Conservation (phyloP, 2,113 vertebrate species). For the Tylochromis polylepis region DNA sequence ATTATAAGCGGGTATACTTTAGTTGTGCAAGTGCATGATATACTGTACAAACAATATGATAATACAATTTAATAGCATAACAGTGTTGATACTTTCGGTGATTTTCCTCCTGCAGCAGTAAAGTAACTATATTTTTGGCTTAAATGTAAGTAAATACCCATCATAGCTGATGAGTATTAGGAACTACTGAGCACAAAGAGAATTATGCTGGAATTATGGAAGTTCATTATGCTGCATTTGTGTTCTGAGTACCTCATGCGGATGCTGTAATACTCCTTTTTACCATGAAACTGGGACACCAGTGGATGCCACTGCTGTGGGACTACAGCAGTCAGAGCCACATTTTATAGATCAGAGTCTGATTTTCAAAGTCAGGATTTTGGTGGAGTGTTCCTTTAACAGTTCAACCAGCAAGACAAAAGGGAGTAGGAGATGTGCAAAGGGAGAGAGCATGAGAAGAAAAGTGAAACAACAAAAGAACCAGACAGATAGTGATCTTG, state of each 20-base stretch:
- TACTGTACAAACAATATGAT: neutral
- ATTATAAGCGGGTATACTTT: neutral
- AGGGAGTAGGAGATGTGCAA: neutral
- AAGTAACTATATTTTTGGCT: neutral
- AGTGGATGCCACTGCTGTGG: neutral
- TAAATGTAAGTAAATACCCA: neutral
- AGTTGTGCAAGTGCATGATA: rapidly evolving
- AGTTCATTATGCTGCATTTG: neutral
- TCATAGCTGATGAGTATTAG: rapidly evolving
- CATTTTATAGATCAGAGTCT: neutral
- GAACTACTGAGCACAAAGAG: neutral
- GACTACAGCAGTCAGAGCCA: neutral
- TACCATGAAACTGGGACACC: neutral
- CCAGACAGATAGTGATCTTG: neutral
- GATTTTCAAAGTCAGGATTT: neutral
- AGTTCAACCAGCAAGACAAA: neutral
- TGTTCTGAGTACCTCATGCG: neutral
- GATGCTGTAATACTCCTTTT: neutral
- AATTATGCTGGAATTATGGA: neutral
- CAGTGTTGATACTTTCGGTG: rapidly evolving
- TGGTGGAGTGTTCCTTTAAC: neutral
- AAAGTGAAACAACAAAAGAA: neutral
- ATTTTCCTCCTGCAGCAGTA: no score
- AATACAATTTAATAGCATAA: neutral
- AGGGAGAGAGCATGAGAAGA: neutral